Evolutionary conservation across 2,113 vertebrate species (phyloP).

Genomic region (Centropus bengalensis): DNA sequence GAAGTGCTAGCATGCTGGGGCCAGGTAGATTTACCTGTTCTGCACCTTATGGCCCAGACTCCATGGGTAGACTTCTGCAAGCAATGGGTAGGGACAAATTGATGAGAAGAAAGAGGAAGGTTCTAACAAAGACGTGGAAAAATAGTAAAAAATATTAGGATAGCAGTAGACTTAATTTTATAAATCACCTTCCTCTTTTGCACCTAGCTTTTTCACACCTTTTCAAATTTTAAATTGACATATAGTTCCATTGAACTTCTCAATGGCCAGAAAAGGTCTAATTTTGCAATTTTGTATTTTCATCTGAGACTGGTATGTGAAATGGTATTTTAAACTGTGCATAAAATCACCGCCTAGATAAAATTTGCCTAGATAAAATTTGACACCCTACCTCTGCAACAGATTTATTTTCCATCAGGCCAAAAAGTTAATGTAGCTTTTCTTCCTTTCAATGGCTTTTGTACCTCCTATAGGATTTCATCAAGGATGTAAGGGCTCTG

Average conservation of each 20-base stretch:
- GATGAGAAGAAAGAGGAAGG: not conserved
- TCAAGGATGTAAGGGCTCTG: not conserved
- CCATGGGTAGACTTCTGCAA: not conserved
- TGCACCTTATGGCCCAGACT: not conserved
- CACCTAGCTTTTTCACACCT: not conserved
- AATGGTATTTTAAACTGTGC: not conserved
- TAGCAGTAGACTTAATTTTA: not conserved
- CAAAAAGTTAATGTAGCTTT: not conserved
- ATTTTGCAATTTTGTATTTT: not conserved
- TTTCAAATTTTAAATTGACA: not conserved
- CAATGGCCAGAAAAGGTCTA: not conserved
- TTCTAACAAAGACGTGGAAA: not conserved
- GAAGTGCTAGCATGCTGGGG: not conserved
- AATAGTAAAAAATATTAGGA: not conserved
- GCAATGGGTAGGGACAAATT: not conserved
- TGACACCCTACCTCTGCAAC: not conserved
- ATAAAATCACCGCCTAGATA: not conserved
- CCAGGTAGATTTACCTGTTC: not conserved
- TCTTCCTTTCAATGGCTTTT: not conserved
- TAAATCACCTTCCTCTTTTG: not conserved
- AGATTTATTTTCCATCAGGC: not conserved
- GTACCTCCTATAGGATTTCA: not conserved
- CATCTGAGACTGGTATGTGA: not conserved
- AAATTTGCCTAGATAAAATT: constrained; percentile 36
- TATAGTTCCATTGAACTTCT: not conserved